These are phyloP conservation scores for Lordiphosa collinella DNA, from an alignment of 1,140 invertebrate species.

Conservation along the genomic window DNA sequence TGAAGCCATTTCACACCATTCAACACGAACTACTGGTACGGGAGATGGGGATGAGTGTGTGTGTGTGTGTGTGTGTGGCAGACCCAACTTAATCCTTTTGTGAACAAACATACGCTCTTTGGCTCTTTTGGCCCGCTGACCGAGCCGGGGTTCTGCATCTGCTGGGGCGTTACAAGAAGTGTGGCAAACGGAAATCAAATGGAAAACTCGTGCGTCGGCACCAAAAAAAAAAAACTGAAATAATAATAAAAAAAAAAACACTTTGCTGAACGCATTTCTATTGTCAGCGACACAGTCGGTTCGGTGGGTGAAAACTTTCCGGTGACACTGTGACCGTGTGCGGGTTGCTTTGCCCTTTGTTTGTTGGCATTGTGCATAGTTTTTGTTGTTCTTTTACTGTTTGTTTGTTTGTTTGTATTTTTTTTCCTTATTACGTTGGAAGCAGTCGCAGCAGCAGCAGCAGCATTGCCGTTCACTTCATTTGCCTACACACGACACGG, in stretches of 20 bases:
- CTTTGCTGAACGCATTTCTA: conserved; percentile 71
- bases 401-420: conserved; percentile 31
- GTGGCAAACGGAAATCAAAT: conserved; percentile 71
- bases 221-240: conserved; percentile 14
- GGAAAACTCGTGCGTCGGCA: conserved; percentile 52
- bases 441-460: conserved; percentile 21
- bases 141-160: conserved; percentile 8
- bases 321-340: conserved; percentile 56
- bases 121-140: conserved; percentile 8
- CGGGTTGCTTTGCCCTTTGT: conserved; percentile 52
- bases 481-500: conserved; percentile 59
- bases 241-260: conserved; percentile 31
- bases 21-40: conserved; percentile 16
- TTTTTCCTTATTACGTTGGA: conserved; percentile 6
- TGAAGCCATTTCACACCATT: conserved; percentile 53
- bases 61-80: conserved; percentile 4
- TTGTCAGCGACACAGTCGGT: conserved; percentile 55
- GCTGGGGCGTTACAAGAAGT: conserved; percentile 45
- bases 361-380: conserved; percentile 53
- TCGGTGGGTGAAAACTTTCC: conserved; percentile 50
- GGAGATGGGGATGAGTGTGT: neutral
- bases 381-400: conserved; percentile 31
- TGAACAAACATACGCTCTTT: conserved; percentile 59
- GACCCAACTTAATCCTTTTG: conserved; percentile 68
- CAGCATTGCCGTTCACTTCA: conserved; percentile 59